Conservation (phyloP, 2,113 vertebrate genomes). For the Argyrosomus japonicus region DNA sequence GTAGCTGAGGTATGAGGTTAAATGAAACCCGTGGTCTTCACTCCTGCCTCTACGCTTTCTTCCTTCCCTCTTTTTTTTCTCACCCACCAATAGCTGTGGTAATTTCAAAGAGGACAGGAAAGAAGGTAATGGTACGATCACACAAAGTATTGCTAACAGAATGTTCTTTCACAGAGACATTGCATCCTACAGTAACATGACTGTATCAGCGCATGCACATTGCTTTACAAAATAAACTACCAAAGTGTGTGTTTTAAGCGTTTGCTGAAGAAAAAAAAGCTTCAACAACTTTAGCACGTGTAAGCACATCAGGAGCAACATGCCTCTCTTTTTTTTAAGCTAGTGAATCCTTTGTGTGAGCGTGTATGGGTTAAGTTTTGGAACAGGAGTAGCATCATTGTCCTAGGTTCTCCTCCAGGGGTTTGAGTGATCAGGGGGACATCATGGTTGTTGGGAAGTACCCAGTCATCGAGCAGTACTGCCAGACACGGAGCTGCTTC, state of each 20-base stretch:
- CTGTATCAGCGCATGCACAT: conserved; percentile 4
- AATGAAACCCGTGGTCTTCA: conserved; percentile 31
- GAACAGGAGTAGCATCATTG: conserved; percentile 15
- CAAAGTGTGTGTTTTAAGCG: conserved; percentile 27
- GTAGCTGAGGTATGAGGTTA: conserved; percentile 60
- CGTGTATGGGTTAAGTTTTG: conserved; percentile 6
- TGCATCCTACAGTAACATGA: background rate
- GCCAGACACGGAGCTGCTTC: conserved; percentile 90
- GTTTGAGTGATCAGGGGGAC: conserved; percentile 21
- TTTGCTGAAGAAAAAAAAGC: conserved; percentile 16
- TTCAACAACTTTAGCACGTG: background rate
- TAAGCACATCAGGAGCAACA: conserved; percentile 12
- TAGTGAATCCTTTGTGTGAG: conserved; percentile 53
- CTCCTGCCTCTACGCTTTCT: conserved; percentile 17
- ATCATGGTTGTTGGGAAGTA: background rate
- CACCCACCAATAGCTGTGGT: background rate
- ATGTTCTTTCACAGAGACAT: conserved; percentile 2
- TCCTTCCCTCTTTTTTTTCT: conserved; percentile 1
- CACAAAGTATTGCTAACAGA: conserved; percentile 37
- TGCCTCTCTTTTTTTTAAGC: background rate
- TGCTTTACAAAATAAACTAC: conserved; percentile 11
- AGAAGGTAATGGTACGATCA: conserved; percentile 29
- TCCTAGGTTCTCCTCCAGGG: conserved; percentile 74
- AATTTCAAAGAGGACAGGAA: conserved; percentile 22
- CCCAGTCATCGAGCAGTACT: conserved; percentile 88